These are phyloP conservation scores for Lithobates pipiens DNA, from an alignment of 2,797 vertebrate species.

Conservation along the genomic window DNA sequence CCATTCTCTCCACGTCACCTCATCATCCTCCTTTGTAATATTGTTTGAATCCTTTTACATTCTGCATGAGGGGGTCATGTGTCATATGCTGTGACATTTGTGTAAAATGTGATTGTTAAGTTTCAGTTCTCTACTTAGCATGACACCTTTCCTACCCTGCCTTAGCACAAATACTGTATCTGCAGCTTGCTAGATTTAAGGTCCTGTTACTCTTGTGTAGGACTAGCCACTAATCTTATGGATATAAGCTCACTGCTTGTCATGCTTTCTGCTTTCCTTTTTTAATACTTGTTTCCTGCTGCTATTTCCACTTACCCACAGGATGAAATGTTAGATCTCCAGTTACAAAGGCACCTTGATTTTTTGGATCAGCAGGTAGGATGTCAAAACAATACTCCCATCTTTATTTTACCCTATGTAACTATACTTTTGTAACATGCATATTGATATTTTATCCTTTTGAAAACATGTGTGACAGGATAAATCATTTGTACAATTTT, in stretches of 20 bases:
- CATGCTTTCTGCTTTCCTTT: conserved; percentile 67
- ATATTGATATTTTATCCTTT: neutral
- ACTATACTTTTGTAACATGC: neutral
- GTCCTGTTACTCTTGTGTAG: conserved; percentile 5
- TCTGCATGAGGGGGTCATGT: conserved; percentile 7
- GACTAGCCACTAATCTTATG: neutral
- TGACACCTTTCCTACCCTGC: conserved; percentile 14
- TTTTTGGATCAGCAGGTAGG: conserved; percentile 98
- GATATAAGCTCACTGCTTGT: conserved; percentile 50
- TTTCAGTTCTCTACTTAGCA: conserved; percentile 11
- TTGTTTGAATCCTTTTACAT: neutral
- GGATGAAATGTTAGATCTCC: conserved; percentile 98
- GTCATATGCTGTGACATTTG: neutral
- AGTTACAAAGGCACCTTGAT: conserved; percentile 97
- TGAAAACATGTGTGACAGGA: neutral
- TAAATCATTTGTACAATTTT: neutral
- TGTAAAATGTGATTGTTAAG: neutral
- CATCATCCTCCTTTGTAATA: too few species aligned
- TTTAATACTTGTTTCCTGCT: conserved; percentile 78
- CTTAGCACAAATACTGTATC: neutral
- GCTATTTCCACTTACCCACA: conserved; percentile 76
- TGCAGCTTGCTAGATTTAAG: neutral
- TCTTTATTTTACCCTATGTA: conserved; percentile 27
- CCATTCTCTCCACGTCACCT: too few species aligned
- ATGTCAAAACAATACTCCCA: conserved; percentile 72